Evolutionary conservation across 2,888 invertebrate genomes (phyloP).

Genomic region (Autographa gamma): DNA sequence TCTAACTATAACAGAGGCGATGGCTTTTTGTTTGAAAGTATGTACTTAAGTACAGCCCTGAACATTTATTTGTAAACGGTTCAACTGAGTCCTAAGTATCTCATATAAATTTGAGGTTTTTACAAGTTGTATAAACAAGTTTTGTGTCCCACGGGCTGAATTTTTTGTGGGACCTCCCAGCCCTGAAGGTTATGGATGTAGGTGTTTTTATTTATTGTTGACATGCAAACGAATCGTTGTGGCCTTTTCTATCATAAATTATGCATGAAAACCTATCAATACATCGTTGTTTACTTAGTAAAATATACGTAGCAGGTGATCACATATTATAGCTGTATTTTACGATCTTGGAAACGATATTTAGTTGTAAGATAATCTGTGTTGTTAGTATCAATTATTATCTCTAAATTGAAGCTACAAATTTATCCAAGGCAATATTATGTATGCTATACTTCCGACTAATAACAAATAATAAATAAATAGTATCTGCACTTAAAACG

Average conservation of each 20-base stretch:
- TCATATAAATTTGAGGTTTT: constrained; percentile 51
- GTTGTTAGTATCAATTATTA: neutral
- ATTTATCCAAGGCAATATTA: neutral
- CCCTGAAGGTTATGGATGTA: constrained; percentile 57
- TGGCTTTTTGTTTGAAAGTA: constrained; percentile 16
- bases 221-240: constrained; percentile 49
- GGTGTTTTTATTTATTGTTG: constrained; percentile 65
- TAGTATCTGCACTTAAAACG: neutral
- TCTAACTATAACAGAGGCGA: constrained; percentile 17
- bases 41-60: neutral
- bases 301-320: constrained; percentile 13
- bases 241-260: constrained; percentile 50
- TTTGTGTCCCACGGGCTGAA: constrained; percentile 60
- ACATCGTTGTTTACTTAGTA: constrained; percentile 14
- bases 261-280: constrained; percentile 41
- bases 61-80: neutral
- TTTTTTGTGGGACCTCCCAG: constrained; percentile 58
- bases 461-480: neutral
- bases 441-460: neutral
- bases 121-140: constrained; percentile 53
- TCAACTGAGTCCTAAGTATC: constrained; percentile 29
- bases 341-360: neutral
- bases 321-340: constrained; percentile 9
- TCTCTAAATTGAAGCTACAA: constrained; percentile 1
- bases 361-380: neutral